Conservation (phyloP, 2,113 vertebrate genomes). For the Dipodomys stephensi region DNA sequence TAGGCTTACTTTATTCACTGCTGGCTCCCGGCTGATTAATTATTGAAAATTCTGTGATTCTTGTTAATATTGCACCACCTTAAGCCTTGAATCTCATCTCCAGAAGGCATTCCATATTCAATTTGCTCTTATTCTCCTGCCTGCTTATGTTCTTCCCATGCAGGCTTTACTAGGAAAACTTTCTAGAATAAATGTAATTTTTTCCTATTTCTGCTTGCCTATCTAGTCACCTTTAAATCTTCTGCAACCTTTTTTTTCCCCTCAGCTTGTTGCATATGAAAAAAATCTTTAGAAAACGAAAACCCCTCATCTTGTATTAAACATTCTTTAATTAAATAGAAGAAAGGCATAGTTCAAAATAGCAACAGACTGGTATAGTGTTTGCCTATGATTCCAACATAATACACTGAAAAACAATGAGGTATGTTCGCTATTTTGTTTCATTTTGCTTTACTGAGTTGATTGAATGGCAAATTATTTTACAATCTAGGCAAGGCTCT, state of each 20-base stretch:
- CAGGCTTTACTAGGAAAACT: background rate
- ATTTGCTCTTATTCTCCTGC: background rate
- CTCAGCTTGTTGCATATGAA: background rate
- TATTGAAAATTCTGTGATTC: background rate
- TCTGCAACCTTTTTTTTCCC: background rate
- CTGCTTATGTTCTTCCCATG: background rate
- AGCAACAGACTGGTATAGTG: background rate
- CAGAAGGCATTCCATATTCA: background rate
- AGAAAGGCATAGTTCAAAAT: background rate
- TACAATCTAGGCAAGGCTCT: constrained; percentile 13
- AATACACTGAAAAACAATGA: constrained; percentile 24
- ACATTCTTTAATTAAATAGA: background rate
- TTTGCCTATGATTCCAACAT: background rate
- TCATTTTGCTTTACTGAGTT: constrained; percentile 49
- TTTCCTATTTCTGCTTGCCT: background rate
- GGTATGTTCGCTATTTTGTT: constrained; percentile 18
- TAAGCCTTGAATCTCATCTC: background rate
- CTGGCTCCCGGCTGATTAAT: background rate
- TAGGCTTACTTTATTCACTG: background rate
- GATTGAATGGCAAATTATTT: constrained; percentile 61
- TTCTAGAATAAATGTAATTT: background rate
- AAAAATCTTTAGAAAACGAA: constrained; percentile 7
- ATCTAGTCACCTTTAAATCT: background rate
- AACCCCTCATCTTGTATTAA: background rate
- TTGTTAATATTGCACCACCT: rapidly evolving